Conservation (phyloP, 2,888 invertebrate species). For the Drosophila longiperda region DNA sequence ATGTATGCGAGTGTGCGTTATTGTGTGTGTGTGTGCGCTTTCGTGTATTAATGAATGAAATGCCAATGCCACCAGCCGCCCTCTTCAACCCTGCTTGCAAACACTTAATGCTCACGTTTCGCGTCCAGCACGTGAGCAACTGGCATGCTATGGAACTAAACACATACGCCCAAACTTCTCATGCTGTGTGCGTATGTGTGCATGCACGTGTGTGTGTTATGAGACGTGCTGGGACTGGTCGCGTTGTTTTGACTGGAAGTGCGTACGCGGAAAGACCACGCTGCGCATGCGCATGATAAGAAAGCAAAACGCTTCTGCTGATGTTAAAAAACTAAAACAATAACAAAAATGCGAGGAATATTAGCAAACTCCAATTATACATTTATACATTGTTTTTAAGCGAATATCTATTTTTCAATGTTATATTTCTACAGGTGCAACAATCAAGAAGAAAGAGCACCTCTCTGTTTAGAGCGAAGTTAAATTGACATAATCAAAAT, state of each 20-base stretch:
- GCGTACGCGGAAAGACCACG: conserved; percentile 34
- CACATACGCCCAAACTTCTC: conserved; percentile 1
- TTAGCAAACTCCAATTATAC: neutral
- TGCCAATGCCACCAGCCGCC: conserved; percentile 68
- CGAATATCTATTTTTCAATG: neutral
- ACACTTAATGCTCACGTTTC: conserved; percentile 55
- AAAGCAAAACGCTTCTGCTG: neutral
- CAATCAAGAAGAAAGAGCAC: neutral
- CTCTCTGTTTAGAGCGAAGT: neutral
- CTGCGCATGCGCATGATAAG: conserved; percentile 55
- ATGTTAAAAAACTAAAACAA: neutral
- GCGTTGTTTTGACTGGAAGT: conserved; percentile 60
- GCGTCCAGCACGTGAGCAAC: conserved; percentile 60
- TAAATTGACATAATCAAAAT: neutral
- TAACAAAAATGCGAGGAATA: neutral
- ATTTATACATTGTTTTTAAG: neutral
- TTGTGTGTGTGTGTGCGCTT: conserved; percentile 13
- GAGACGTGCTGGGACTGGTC: conserved; percentile 15
- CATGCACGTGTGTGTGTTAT: neutral
- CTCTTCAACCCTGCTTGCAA: conserved; percentile 21
- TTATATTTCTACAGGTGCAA: neutral
- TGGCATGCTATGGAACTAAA: conserved; percentile 34
- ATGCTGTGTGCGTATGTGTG: neutral
- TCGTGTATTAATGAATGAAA: conserved; percentile 76
- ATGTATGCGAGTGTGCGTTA: conserved; percentile 2